These are phyloP conservation scores for Drosophila barbarae DNA, from an alignment of 2,888 invertebrate genomes.

Conservation along the genomic window DNA sequence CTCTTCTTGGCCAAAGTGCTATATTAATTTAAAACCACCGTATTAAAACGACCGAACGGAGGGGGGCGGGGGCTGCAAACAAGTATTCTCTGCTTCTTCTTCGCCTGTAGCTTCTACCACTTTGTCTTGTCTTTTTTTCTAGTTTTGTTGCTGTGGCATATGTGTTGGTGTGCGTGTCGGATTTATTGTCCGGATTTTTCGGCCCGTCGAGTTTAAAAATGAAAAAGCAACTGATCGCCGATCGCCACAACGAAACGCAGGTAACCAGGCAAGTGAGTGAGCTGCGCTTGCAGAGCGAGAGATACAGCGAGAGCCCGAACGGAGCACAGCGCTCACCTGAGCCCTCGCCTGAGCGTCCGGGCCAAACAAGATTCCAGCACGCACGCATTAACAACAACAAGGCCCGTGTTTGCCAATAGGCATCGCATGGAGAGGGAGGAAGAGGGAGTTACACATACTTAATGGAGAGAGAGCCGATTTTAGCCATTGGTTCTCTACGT, in stretches of 20 bases:
- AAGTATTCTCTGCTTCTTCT: slow-evolving; percentile 47
- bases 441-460: slow-evolving; percentile 39
- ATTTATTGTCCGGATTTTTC: slow-evolving; percentile 18
- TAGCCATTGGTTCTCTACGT: slow-evolving; percentile 1
- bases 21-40: slow-evolving; percentile 53
- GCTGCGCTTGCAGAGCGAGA: slow-evolving; percentile 49
- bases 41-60: slow-evolving; percentile 26
- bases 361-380: slow-evolving; percentile 72
- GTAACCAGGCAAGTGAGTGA: slow-evolving; percentile 64
- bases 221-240: slow-evolving; percentile 68
- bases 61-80: slow-evolving; percentile 51
- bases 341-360: neutral
- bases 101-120: slow-evolving; percentile 52
- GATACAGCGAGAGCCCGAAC: slow-evolving; percentile 15
- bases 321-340: neutral
- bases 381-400: slow-evolving; percentile 48
- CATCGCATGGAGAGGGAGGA: neutral
- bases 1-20: slow-evolving; percentile 46
- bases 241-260: slow-evolving; percentile 35
- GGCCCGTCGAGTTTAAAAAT: slow-evolving; percentile 26
- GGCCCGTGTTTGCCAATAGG: slow-evolving; percentile 55
- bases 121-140: slow-evolving; percentile 68
- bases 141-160: slow-evolving; percentile 54
- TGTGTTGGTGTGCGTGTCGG: slow-evolving; percentile 37
- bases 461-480: slow-evolving; percentile 6